These are phyloP conservation scores for Apamea sordens DNA, from an alignment of 2,888 invertebrate species.

Conservation along the genomic window DNA sequence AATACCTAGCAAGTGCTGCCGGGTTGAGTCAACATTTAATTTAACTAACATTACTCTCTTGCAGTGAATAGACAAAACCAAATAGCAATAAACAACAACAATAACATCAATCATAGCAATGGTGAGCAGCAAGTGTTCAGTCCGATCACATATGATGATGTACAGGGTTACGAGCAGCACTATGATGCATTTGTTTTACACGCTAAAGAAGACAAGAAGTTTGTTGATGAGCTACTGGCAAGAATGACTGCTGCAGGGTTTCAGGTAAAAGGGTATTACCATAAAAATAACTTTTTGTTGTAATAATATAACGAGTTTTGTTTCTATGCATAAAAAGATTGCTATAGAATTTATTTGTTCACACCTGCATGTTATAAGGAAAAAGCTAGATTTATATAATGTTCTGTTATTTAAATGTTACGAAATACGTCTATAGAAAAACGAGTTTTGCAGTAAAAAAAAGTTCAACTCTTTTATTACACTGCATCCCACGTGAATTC, in stretches of 20 bases:
- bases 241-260: slow-evolving; percentile 92
- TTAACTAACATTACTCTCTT: slow-evolving; percentile 13
- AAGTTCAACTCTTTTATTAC: neutral
- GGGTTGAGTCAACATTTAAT: neutral
- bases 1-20: neutral
- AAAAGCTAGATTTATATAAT: neutral
- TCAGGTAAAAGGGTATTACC: slow-evolving; percentile 85
- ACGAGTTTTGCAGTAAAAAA: neutral
- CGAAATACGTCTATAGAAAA: neutral
- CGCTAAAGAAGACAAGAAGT: slow-evolving; percentile 93
- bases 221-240: slow-evolving; percentile 92
- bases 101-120: slow-evolving; percentile 43
- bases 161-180: slow-evolving; percentile 87
- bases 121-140: slow-evolving; percentile 24
- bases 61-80: slow-evolving; percentile 57
- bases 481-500: neutral
- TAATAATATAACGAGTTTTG: neutral
- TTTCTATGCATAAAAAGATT: neutral
- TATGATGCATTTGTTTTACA: slow-evolving; percentile 95
- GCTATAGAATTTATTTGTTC: neutral
- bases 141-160: slow-evolving; percentile 89
- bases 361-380: neutral
- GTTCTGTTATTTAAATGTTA: neutral
- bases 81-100: slow-evolving; percentile 57
- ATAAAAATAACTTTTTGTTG: slow-evolving; percentile 10